Percentiles rank a stretch among this genome's conserved stretches.
These are phyloP conservation scores for Orchesella flavescens DNA, from an alignment of 2,888 invertebrate species.

Conservation along the genomic window DNA sequence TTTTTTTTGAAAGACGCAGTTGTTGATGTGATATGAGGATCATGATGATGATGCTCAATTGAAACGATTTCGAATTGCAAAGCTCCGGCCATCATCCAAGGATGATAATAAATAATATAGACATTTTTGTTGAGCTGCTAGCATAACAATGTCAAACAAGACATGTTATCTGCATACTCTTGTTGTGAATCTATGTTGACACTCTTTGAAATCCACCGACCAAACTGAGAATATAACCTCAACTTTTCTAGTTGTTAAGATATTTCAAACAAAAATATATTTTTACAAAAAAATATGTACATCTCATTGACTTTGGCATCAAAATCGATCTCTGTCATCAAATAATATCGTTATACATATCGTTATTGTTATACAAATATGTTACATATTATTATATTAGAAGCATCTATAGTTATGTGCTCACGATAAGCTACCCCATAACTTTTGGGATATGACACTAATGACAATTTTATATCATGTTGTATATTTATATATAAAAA, in stretches of 20 bases:
- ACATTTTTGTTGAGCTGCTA: neutral
- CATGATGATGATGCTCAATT: too few species aligned
- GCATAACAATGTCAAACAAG: conserved; percentile 14
- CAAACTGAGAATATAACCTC: neutral
- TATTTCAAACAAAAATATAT: too few species aligned
- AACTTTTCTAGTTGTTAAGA: too few species aligned
- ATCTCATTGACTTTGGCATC: neutral
- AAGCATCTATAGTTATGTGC: too few species aligned
- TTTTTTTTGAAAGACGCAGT: too few species aligned
- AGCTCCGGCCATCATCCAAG: too few species aligned
- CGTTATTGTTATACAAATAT: neutral
- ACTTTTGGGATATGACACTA: conserved; percentile 4
- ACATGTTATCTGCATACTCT: neutral
- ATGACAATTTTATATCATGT: neutral
- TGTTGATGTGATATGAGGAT: too few species aligned
- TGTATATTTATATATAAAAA: neutral
- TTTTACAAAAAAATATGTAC: too few species aligned
- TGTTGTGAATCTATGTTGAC: neutral
- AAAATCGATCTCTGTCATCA: conserved; percentile 47
- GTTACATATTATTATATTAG: neutral
- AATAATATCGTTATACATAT: conserved; percentile 17
- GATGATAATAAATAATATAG: too few species aligned
- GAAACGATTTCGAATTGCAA: too few species aligned
- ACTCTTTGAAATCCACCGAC: neutral
- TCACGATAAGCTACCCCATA: neutral